Percentiles rank a stretch among this genome's conserved stretches.
These are phyloP conservation scores for Cactoblastis cactorum DNA, from an alignment of 2,888 invertebrate genomes.

Conservation along the genomic window DNA sequence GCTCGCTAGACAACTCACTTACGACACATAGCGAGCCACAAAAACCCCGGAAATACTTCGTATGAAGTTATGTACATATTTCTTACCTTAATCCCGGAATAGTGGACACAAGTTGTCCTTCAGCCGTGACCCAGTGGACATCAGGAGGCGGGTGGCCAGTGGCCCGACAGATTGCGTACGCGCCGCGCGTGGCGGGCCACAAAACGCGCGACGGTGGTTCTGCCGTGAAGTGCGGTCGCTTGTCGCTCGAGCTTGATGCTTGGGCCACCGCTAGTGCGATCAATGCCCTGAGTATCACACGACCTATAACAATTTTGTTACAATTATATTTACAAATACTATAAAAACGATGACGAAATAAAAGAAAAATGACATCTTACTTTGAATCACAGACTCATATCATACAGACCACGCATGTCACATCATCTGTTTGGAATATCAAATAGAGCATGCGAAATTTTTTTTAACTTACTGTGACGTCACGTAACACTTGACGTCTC, in stretches of 20 bases:
- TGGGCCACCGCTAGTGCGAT: slow-evolving; percentile 40
- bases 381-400: too few species aligned
- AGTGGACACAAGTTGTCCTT: slow-evolving; percentile 67
- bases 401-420: too few species aligned
- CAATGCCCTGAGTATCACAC: slow-evolving; percentile 33
- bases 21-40: too few species aligned
- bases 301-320: slow-evolving; percentile 8
- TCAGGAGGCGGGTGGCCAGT: slow-evolving; percentile 64
- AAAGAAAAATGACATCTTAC: too few species aligned
- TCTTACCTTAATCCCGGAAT: slow-evolving; percentile 66
- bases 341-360: too few species aligned
- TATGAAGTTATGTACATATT: neutral
- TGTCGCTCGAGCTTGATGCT: slow-evolving; percentile 49
- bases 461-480: too few species aligned
- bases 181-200: slow-evolving; percentile 69
- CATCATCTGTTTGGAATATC: too few species aligned
- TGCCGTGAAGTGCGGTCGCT: slow-evolving; percentile 61
- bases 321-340: too few species aligned
- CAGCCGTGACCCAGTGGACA: slow-evolving; percentile 68
- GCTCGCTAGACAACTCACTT: too few species aligned
- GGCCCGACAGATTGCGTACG: slow-evolving; percentile 61
- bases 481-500: too few species aligned
- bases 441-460: too few species aligned
- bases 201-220: slow-evolving; percentile 66
- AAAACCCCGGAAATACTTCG: too few species aligned